A percentile compares a stretch with the other conserved stretches of the same genome.
Conservation (phyloP, 2,797 vertebrate species). For the Chaunax sp. region DNA sequence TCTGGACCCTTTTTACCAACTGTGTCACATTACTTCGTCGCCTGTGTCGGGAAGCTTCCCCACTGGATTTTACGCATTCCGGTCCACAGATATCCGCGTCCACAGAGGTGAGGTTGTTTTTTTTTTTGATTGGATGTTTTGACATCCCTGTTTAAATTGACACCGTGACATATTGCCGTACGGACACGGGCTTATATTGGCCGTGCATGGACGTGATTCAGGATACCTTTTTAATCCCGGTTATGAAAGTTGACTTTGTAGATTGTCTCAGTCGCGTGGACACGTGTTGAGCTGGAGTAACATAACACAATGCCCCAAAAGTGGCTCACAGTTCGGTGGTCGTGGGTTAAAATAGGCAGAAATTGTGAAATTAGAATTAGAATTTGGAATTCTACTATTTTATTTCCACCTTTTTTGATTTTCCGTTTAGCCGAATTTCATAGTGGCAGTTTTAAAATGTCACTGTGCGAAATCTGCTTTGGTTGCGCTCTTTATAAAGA, state of each 20-base stretch:
- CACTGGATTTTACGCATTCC: constrained; percentile 61
- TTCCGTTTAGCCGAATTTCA: too few species aligned
- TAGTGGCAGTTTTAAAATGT: too few species aligned
- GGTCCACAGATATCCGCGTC: constrained; percentile 64
- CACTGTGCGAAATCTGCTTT: too few species aligned
- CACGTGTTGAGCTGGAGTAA: constrained; percentile 75
- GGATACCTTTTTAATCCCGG: constrained; percentile 5
- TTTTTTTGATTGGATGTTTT: constrained; percentile 65
- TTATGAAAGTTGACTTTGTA: constrained; percentile 46
- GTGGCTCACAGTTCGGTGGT: not conserved
- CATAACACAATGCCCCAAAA: constrained; percentile 29
- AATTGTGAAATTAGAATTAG: not conserved
- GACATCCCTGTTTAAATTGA: constrained; percentile 72
- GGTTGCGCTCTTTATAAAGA: too few species aligned
- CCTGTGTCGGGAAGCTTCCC: constrained; percentile 38
- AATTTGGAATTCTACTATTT: too few species aligned
- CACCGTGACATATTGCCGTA: constrained; percentile 55
- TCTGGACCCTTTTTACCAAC: constrained; percentile 57
- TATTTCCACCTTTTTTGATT: too few species aligned
- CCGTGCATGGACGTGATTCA: not conserved
- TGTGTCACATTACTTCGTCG: constrained; percentile 46
- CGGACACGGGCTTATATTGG: not conserved
- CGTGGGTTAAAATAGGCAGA: not conserved
- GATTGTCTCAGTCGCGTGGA: constrained; percentile 44
- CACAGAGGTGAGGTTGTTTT: constrained; percentile 78